Base-by-base conservation (phyloP, 2,797 vertebrate species). In the Platyrinchus mystaceus region DNA sequence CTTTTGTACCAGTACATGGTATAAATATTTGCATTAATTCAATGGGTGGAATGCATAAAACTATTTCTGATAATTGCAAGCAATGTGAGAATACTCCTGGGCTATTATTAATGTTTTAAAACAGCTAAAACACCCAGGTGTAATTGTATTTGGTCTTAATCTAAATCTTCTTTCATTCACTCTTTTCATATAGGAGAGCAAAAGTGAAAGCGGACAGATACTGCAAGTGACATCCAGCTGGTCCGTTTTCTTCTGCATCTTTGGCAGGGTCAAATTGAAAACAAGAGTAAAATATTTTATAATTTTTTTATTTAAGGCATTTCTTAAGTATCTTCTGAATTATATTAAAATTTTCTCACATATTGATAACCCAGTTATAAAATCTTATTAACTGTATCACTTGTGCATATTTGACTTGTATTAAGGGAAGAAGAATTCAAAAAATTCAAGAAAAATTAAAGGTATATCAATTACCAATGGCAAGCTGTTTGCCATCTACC, bases 171-270 rank as follows among this genome's bases (percentile, higher is more conserved):
- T 94, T 86, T 95, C 28, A 39, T 73, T 96, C 96, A 24, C 12
- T 90, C 21, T 94, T 88, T 86, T 89, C 77, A 60, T 94, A 68
- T 92, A 99, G 99, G 98, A 99, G 99, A 98, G 98, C 99, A 94
- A 99, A 99, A 98, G 98, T 99, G 98, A 99, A 99, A 98, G 99
- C 99, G 2, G 99, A 99, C 96, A 96, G 99, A 97, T 99, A 99
- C 97, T 99, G 99, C 98, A 99, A 99, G 97, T 99, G 97, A 99
- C 90, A 91, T 47, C 68, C 66, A 49, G 39, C 36, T 64, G 39
- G 34, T 49, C 34, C 17, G 5, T 71, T 70, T 93, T 70, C 77
- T 84, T 89, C 82, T 88, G 64, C 36, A 15, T 37, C 86, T 71
- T 68, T 60, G 59, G 39, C 14, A 53, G 18, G 10, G 4, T 83